These are phyloP conservation scores for Drosophila formosana DNA, from an alignment of 2,888 invertebrate genomes.

Conservation along the genomic window DNA sequence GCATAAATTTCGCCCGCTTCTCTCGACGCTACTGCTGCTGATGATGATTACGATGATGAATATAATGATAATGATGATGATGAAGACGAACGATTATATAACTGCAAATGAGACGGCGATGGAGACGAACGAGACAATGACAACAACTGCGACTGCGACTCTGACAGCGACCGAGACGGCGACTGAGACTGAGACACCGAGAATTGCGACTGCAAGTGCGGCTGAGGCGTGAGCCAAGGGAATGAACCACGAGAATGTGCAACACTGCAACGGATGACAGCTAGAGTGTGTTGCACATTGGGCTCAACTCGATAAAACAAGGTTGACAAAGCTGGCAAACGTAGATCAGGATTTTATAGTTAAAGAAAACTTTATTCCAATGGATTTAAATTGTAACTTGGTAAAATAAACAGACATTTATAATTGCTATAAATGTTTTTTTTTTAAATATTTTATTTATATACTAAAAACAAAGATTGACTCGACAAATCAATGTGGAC, in stretches of 20 bases:
- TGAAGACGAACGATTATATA: slow-evolving; percentile 67
- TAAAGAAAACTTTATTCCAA: too few species aligned
- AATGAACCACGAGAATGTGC: slow-evolving; percentile 19
- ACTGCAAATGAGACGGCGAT: slow-evolving; percentile 48
- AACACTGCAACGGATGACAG: not conserved
- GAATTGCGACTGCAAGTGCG: slow-evolving; percentile 7
- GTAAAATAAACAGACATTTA: too few species aligned
- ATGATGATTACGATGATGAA: slow-evolving; percentile 7
- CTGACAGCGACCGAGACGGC: not conserved
- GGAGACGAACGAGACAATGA: not conserved
- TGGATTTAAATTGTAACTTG: too few species aligned
- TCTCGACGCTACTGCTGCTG: not conserved
- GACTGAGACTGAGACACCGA: too few species aligned
- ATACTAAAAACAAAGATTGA: too few species aligned
- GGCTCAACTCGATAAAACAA: not conserved
- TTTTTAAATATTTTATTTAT: too few species aligned
- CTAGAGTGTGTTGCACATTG: slow-evolving; percentile 1
- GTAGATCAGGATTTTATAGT: too few species aligned
- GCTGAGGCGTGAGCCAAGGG: slow-evolving; percentile 12
- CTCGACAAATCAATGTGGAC: too few species aligned
- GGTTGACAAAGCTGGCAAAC: too few species aligned
- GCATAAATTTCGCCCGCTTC: slow-evolving; percentile 68
- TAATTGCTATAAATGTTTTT: too few species aligned
- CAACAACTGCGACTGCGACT: not conserved
- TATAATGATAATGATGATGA: slow-evolving; percentile 32